phyloP scores from a whole-genome alignment of 2,797 vertebrate genomes.

The Eremophila alpestris region DNA sequence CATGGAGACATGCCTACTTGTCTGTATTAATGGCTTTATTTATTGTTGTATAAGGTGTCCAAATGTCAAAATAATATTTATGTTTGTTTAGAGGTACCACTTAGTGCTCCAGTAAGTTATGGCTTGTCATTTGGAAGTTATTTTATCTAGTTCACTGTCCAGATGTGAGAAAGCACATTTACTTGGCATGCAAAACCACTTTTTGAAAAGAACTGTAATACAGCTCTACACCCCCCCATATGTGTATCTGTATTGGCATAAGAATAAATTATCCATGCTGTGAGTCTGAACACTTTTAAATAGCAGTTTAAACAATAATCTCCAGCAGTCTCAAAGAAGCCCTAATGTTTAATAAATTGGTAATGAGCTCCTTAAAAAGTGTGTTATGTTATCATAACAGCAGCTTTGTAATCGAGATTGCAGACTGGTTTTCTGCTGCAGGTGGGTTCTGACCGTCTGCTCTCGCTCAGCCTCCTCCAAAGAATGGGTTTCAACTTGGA shows the following conservation, averaged over 20 bases:
- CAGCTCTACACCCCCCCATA: not conserved
- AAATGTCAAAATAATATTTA: not conserved
- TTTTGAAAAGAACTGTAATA: not conserved
- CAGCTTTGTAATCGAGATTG: not conserved
- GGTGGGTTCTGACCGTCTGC: not conserved
- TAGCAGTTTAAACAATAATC: not conserved
- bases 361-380: not conserved
- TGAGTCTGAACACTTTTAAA: slow-evolving; percentile 3
- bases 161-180: not conserved
- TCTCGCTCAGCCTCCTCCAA: not conserved
- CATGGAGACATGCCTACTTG: not conserved
- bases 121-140: not conserved
- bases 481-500: not conserved
- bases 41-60: not conserved
- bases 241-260: not conserved
- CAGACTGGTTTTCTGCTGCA: not conserved
- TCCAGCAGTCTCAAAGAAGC: not conserved
- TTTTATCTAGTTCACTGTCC: not conserved
- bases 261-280: slow-evolving; percentile 31
- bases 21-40: not conserved
- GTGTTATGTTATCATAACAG: not conserved
- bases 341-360: slow-evolving; percentile 25
- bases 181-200: not conserved
- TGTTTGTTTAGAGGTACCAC: not conserved
- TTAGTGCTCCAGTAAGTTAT: not conserved